Conservation (phyloP, 1,140 invertebrate genomes). For the Teleopsis dalmanni region DNA sequence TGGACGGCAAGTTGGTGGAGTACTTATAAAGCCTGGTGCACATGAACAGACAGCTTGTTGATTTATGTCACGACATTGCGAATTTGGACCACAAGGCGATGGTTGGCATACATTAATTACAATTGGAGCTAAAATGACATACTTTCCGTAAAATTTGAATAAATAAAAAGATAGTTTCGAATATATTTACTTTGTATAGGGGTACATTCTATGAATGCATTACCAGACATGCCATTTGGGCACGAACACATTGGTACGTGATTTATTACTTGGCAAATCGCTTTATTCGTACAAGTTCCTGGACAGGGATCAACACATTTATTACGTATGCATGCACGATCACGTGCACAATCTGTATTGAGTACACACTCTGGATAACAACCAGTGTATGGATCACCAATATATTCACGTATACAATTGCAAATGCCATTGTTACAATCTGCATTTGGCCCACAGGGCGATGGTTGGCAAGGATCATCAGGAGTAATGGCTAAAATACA, state of each 20-base stretch:
- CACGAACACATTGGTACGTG: conserved; percentile 71
- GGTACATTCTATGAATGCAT: conserved; percentile 51
- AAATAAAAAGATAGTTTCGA: conserved; percentile 46
- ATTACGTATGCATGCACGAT: conserved; percentile 67
- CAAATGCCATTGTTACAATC: conserved; percentile 63
- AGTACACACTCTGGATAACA: conserved; percentile 77
- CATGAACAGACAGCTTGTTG: conserved; percentile 56
- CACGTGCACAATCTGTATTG: conserved; percentile 67
- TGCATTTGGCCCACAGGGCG: conserved; percentile 69
- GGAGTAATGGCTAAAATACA: conserved; percentile 44
- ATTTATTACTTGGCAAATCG: conserved; percentile 66
- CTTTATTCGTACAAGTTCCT: conserved; percentile 68
- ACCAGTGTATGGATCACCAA: conserved; percentile 73
- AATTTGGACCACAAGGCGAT: conserved; percentile 68
- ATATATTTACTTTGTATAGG: conserved; percentile 52
- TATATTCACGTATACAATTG: conserved; percentile 67
- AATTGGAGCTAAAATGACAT: conserved; percentile 43
- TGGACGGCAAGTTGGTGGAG: conserved; percentile 50
- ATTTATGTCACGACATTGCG: conserved; percentile 55
- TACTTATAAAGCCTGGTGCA: conserved; percentile 48
- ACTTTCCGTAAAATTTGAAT: too few species aligned
- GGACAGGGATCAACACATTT: conserved; percentile 75
- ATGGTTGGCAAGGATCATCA: conserved; percentile 55
- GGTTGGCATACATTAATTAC: conserved; percentile 59
- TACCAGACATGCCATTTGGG: conserved; percentile 62